Evolutionary conservation across 1,140 invertebrate genomes (phyloP).

Genomic region (Psilanteris sp.): DNA sequence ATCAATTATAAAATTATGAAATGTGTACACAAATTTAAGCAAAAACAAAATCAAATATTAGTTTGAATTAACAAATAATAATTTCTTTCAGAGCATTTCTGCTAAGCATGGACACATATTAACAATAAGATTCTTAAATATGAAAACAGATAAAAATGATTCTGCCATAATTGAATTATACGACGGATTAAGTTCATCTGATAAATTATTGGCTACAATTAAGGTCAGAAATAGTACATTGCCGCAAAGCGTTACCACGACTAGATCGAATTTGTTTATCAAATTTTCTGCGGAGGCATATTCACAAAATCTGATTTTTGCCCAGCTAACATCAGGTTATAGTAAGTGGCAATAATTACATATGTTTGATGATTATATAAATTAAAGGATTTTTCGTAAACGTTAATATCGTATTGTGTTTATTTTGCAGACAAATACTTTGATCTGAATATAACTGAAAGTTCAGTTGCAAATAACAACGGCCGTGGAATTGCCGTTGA

Average conservation of each 20-base stretch:
- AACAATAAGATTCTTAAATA: slow-evolving; percentile 90
- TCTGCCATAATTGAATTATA: slow-evolving; percentile 87
- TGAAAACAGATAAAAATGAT: slow-evolving; percentile 86
- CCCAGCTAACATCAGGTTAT: slow-evolving; percentile 87
- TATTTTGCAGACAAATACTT: slow-evolving; percentile 85
- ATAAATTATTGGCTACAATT: slow-evolving; percentile 85
- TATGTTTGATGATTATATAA: too few species aligned
- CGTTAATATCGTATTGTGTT: neutral
- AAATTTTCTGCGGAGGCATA: slow-evolving; percentile 85
- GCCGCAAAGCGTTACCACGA: slow-evolving; percentile 91
- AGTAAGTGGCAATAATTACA: slow-evolving; percentile 74
- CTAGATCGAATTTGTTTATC: slow-evolving; percentile 87
- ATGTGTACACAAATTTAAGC: too few species aligned
- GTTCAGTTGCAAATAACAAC: slow-evolving; percentile 92
- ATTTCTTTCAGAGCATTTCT: slow-evolving; percentile 82
- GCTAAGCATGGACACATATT: slow-evolving; percentile 88
- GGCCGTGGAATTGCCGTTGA: slow-evolving; percentile 94
- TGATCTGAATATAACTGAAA: slow-evolving; percentile 92
- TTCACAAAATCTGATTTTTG: slow-evolving; percentile 85
- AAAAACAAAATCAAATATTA: too few species aligned
- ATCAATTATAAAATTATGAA: too few species aligned
- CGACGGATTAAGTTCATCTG: slow-evolving; percentile 86
- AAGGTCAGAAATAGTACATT: slow-evolving; percentile 88
- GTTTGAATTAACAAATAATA: too few species aligned
- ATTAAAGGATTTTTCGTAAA: too few species aligned